Evolutionary conservation across 2,888 invertebrate species (phyloP).

Genomic region (Cepaea hortensis): DNA sequence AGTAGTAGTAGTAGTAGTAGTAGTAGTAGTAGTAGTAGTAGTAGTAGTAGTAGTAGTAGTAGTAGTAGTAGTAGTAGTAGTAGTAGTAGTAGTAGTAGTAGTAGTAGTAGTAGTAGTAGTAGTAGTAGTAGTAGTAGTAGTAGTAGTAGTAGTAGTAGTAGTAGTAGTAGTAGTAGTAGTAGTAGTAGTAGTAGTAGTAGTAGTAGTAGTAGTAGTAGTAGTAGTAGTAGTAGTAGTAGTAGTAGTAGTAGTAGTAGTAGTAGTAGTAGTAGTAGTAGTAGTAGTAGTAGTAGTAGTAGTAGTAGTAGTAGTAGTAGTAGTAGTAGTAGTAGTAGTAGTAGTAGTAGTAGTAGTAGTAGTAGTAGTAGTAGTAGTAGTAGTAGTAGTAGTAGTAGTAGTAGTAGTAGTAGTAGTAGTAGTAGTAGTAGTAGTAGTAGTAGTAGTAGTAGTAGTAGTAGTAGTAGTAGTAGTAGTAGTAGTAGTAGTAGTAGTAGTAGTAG

Average conservation of each 20-base stretch:
- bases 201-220: conserved; percentile 10
- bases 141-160: not conserved
- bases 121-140: conserved; percentile 4
- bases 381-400: conserved; percentile 5
- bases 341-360: conserved; percentile 39
- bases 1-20: too few species aligned
- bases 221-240: conserved; percentile 21
- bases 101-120: conserved; percentile 16
- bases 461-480: conserved; percentile 10
- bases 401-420: not conserved
- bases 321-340: conserved; percentile 2
- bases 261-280: conserved; percentile 16
- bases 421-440: too few species aligned
- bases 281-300: conserved; percentile 30
- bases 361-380: conserved; percentile 19
- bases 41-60: conserved; percentile 32
- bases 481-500: conserved; percentile 21
- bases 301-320: conserved; percentile 34
- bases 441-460: not conserved
- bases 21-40: conserved; percentile 5
- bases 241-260: not conserved
- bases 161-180: too few species aligned
- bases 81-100: conserved; percentile 40
- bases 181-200: conserved; percentile 5
- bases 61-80: conserved; percentile 3